Evolutionary conservation across 2,888 invertebrate genomes (phyloP).

Genomic region (Archaeoteleia sp.): DNA sequence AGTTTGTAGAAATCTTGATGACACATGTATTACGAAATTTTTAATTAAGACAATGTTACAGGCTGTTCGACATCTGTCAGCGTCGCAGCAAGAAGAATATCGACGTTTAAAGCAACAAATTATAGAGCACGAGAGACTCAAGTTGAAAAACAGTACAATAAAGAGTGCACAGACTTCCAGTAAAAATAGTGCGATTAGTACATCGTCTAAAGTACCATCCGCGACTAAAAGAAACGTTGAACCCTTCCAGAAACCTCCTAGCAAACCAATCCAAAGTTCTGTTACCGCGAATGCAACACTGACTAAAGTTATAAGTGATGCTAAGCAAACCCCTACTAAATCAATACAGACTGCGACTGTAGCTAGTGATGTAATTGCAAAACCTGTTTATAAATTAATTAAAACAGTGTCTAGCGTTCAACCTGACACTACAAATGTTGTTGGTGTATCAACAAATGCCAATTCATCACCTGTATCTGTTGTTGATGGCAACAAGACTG

Average conservation of each 20-base stretch:
- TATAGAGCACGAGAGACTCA: conserved; percentile 67
- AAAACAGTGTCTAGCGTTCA: no score
- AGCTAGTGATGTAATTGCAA: no score
- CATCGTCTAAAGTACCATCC: background rate
- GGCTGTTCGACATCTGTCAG: conserved; percentile 73
- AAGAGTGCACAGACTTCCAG: conserved; percentile 1
- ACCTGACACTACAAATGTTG: no score
- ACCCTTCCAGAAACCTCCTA: background rate
- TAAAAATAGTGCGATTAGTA: conserved; percentile 5
- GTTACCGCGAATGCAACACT: background rate
- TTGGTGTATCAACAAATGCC: no score
- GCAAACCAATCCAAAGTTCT: background rate
- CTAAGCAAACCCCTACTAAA: no score
- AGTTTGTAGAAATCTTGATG: no score
- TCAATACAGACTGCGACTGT: no score
- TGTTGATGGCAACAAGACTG: no score
- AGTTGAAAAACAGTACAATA: conserved; percentile 31
- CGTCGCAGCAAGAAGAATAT: conserved; percentile 73
- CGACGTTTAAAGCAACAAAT: conserved; percentile 72
- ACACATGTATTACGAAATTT: no score
- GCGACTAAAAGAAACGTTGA: background rate
- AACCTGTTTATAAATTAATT: no score
- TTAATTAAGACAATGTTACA: conserved; percentile 59
- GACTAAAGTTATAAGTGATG: background rate
- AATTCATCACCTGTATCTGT: no score